Conservation (phyloP, 2,797 vertebrate species). For the Parotocinclus haroldoi region DNA sequence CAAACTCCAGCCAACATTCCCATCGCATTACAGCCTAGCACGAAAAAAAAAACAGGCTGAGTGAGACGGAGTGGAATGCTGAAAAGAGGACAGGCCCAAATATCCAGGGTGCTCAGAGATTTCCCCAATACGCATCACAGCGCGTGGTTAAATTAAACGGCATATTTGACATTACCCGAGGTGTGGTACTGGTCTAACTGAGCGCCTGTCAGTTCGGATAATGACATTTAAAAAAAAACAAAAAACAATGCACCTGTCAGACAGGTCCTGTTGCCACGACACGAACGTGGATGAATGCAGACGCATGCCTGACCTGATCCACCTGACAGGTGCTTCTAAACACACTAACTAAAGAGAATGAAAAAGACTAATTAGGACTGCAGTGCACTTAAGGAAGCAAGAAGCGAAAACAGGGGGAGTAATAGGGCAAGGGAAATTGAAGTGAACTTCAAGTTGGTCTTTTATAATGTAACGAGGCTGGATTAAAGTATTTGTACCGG, state of each 20-base stretch:
- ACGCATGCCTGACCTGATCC: not conserved
- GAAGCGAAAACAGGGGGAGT: too few species aligned
- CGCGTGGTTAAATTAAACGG: not conserved
- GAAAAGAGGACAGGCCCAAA: not conserved
- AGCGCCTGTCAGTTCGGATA: not conserved
- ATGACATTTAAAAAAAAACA: too few species aligned
- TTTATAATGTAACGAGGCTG: too few species aligned
- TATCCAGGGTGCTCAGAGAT: not conserved
- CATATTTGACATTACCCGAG: constrained; percentile 2
- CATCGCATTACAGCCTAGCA: not conserved
- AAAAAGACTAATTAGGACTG: not conserved
- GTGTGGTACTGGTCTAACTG: constrained; percentile 11
- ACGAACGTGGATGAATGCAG: constrained; percentile 1
- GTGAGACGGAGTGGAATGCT: not conserved
- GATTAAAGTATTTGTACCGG: too few species aligned
- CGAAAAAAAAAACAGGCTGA: not conserved
- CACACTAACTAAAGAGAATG: not conserved
- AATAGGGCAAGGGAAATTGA: too few species aligned
- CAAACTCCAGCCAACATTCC: not conserved
- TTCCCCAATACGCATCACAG: not conserved
- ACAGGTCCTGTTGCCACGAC: constrained; percentile 9
- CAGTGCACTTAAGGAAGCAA: not conserved
- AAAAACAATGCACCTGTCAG: constrained; percentile 11
- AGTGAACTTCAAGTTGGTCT: too few species aligned
- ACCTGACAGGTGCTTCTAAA: not conserved